Conservation (phyloP, 2,888 invertebrate species). For the Nasonovia ribisnigri region DNA sequence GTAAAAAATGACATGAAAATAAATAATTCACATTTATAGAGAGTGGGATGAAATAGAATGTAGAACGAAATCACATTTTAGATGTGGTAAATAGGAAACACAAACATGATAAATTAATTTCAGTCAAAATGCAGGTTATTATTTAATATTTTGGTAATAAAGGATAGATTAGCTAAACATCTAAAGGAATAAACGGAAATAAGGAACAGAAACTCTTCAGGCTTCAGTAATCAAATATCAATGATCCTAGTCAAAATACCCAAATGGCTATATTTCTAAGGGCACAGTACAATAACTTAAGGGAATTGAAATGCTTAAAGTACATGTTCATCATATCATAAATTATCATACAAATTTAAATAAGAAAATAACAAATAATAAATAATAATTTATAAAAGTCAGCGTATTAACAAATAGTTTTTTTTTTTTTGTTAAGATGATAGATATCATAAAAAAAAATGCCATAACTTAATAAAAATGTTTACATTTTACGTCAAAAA, state of each 20-base stretch:
- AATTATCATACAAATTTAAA: not conserved
- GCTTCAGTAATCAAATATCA: not conserved
- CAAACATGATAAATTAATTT: not conserved
- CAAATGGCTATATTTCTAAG: not conserved
- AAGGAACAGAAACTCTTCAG: not conserved
- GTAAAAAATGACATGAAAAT: not conserved
- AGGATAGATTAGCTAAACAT: not conserved
- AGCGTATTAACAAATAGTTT: not conserved
- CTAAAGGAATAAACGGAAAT: not conserved
- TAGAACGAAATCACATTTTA: not conserved
- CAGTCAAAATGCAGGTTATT: not conserved
- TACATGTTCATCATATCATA: not conserved
- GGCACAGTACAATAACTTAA: not conserved
- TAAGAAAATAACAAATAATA: not conserved
- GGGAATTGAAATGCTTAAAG: not conserved
- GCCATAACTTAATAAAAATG: not conserved
- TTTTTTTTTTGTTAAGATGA: not conserved
- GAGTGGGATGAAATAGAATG: not conserved
- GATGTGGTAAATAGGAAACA: not conserved
- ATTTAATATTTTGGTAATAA: not conserved
- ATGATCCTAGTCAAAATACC: not conserved
- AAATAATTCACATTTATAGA: not conserved
- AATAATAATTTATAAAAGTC: not conserved
- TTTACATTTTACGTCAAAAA: slow-evolving; percentile 7
- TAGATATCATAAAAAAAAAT: not conserved